Evolutionary conservation across 1,140 invertebrate species (phyloP), one percentile per base, ranked within the genome.

Genomic region (Bicyclus anynana): DNA sequence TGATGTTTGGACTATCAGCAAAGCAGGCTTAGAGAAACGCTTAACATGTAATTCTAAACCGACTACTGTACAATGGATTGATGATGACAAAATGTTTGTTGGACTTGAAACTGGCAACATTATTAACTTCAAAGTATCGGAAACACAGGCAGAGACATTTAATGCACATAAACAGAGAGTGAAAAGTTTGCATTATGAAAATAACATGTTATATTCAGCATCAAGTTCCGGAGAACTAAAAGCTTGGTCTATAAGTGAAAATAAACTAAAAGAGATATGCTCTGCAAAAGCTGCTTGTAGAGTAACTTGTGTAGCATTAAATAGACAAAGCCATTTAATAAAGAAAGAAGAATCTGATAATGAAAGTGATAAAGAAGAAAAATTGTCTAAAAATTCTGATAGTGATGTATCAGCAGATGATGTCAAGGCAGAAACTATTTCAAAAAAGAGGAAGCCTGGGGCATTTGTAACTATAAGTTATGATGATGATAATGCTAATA

Each of bases 151-250:
- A 5, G 60, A 87, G 10, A 84, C 90, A 46, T 89, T 91, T 21
- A 57, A 85, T 40, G 93, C 91, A 0, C 94, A 96, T 59, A 89
- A 90, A 47, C 83, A 90, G 50, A 89, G 95, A 78, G 91, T 96
- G 0, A 95, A 95, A 83, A 91, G 91, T 76, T 84, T 95, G 21
- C 77, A 87, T 57, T 87, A 81, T 62, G 84, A 86, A 62, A 85
- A 86, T 61, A 70, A 89, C 40, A 89, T 90, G 29, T 67, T 94
- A 4, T 90, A 92, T 35, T 91, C 93, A 17, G 92, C 90, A 14
- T 94, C 93, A 1, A 96, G 94, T 87, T 91, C 92, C 37, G 95
- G 95, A 0, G 92, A 94, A 77, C 91, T 97, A 33, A 96, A 95
- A 89, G 67, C 96, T 0, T 97, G 95, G 95, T 89, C 80, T 13